Evolutionary conservation across 2,797 vertebrate species (phyloP), one percentile per base, ranked within the genome.

Genomic region (Avahi laniger): DNA sequence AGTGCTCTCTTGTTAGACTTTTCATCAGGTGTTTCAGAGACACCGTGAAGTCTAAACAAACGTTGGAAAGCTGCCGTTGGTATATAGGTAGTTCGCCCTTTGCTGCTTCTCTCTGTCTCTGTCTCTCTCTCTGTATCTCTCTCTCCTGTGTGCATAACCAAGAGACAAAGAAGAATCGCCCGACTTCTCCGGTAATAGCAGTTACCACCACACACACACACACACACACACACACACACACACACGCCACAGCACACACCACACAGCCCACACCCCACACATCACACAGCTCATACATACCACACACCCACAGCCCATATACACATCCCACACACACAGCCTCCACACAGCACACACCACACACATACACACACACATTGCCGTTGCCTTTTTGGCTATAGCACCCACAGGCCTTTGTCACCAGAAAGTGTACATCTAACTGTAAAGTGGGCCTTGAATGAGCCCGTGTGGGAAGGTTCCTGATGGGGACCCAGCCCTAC

Each of bases 61-160:
- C 4, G 4, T 18, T 41, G 7, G n/a, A 15, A 11, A 4, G 2
- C 7, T 2, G 0, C 50, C 7, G 48, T 30, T 33, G 13, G 11
- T 13, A 3, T 1, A 63, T 3, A 38, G 50, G 30, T 2, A 24
- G 59, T 12, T 14, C 12, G 7, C 15, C 30, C 63, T 65, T 17
- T 61, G 54, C n/a, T 35, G 50, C 48, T 20, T 12, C 14, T 35
- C 24, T 48, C 46, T 33, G 22, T 72, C 70, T 46, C 14, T 26
- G 4, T 30, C 41, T 65, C 63, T 18, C 24, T 59, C 24, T 61
- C 26, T 59, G 57, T 26, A 8, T 33, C 30, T 65, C 33, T 26
- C 3, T 18, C 7, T 54, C 13, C 48, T 30, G 65, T 30, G 28
- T 69, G 48, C 24, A 18, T 18, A 52, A 30, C 14, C 10, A 52